These are phyloP conservation scores for Galemys pyrenaicus DNA, from an alignment of 2,113 vertebrate genomes.

Conservation along the genomic window DNA sequence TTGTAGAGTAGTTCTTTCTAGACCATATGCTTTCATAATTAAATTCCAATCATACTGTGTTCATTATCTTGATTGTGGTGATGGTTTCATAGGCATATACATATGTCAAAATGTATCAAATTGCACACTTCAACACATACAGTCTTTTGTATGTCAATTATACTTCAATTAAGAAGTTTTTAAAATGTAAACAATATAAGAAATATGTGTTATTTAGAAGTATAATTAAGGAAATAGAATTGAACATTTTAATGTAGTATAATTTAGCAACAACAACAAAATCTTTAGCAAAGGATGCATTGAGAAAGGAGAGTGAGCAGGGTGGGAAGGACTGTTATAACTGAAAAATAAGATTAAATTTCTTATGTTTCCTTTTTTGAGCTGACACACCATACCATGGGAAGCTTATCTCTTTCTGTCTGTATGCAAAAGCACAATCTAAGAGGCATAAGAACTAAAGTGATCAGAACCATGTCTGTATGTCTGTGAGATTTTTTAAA, in stretches of 20 bases:
- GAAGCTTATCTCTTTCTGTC: background rate
- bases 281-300: background rate
- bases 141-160: conserved; percentile 29
- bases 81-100: conserved; percentile 50
- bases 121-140: background rate
- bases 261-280: conserved; percentile 1
- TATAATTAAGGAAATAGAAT: conserved; percentile 74
- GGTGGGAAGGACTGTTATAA: background rate
- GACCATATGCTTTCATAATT: conserved; percentile 44
- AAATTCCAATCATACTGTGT: background rate
- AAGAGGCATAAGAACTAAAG: conserved; percentile 27
- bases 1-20: background rate
- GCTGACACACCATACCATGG: background rate
- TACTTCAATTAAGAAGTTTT: conserved; percentile 38
- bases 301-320: background rate
- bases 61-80: conserved; percentile 57
- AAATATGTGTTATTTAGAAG: conserved; percentile 45
- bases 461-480: conserved; percentile 44
- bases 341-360: background rate
- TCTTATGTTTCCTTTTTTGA: background rate
- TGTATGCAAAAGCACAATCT: background rate
- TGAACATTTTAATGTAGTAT: conserved; percentile 53
- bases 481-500: conserved; percentile 18
- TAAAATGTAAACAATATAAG: conserved; percentile 55
- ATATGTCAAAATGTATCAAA: conserved; percentile 45